phyloP scores from a whole-genome alignment of 2,797 vertebrate species.

The Cercopithecus petaurista region DNA sequence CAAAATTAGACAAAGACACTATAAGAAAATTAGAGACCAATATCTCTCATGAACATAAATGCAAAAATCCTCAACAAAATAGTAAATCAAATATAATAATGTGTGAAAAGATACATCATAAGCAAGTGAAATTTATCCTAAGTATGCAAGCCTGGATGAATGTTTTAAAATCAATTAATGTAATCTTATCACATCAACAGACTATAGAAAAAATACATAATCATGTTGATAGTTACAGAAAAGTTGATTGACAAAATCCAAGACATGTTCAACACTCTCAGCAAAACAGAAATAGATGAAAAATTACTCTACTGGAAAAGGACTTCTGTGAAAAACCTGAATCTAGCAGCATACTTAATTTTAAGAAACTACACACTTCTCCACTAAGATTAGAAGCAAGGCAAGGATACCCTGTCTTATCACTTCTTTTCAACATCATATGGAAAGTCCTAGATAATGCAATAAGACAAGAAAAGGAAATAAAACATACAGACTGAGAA shows the following conservation, averaged over 20 bases:
- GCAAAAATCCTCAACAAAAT: background rate
- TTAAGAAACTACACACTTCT: background rate
- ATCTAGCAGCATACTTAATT: background rate
- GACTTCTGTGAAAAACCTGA: background rate
- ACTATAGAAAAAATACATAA: background rate
- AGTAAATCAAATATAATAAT: background rate
- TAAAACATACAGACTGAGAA: background rate
- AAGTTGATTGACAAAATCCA: background rate
- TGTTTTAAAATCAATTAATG: background rate
- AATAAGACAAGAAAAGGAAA: background rate
- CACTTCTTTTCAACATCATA: background rate
- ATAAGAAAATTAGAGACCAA: background rate
- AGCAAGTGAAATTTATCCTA: background rate
- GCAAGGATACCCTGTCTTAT: background rate
- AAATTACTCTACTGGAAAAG: background rate
- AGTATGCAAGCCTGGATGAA: background rate
- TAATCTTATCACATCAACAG: background rate
- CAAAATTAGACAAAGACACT: background rate
- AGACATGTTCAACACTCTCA: background rate
- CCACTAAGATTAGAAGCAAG: background rate
- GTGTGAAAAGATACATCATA: background rate
- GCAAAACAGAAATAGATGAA: background rate
- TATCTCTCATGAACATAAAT: background rate
- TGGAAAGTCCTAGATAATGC: background rate
- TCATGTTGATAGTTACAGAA: background rate